Base-by-base conservation (phyloP, 2,888 invertebrate species). In the Phyllotreta striolata region DNA sequence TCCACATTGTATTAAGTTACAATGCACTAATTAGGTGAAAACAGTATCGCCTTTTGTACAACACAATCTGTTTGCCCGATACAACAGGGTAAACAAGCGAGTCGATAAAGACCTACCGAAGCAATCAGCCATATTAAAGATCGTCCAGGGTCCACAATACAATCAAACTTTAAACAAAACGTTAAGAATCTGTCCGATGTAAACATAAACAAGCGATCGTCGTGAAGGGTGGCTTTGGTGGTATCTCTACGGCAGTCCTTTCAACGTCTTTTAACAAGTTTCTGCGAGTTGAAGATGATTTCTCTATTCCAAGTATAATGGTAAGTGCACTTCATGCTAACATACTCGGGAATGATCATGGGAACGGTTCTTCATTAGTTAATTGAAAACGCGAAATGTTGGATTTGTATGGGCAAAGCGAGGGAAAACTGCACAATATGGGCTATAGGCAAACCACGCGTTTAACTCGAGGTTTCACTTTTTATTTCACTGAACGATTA, bases 201-300 rank as follows among this genome's bases (percentile, higher is more conserved):
- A 59, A 46, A 67, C 10, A 62, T 64, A 57, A 66, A 67, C 64
- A 47, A 67, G 63, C 47, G 66, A 72, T 63, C 68, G 73, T 69
- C 73, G 70, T 73, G 66, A 59, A 70, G 70, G 70, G 68, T 63
- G 69, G 71, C 67, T 69, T 67, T 7, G 71, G 70, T 6, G 41
- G 49, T 41, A 63, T 39, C 51, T 47, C 51, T 34, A 8, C 13
- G 35, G 35, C 46, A 12, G 8, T 38, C 7, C 59, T 51, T 49
- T 91, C 92, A 92, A 87, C 93, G 93, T 92, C 94, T 92, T 84
- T 94, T 94, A 78, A 94, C 93, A 80, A 94, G 86, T 85, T 94
- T 94, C 83, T 94, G 93, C 82, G 93, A 93, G 85, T 93, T 93
- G 85, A 94, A 89, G 84, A 94, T 91, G 83, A 94, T 93, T 85